phyloP scores from a whole-genome alignment of 2,797 vertebrate genomes.

The Fistularia commersonii region DNA sequence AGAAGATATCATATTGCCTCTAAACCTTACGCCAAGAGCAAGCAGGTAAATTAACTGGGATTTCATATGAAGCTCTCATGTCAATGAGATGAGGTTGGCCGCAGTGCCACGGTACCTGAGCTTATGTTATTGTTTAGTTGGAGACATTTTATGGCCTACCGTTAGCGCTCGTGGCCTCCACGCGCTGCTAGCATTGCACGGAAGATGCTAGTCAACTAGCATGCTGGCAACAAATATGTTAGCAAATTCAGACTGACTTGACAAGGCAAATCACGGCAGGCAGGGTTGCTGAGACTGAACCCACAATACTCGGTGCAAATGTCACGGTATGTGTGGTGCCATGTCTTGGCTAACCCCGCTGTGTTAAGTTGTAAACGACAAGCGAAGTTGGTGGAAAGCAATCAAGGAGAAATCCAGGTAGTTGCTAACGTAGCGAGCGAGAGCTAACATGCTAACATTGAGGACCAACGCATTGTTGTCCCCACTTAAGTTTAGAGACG shows the following conservation, averaged over 20 bases:
- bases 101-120: slow-evolving; percentile 16
- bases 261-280: slow-evolving; percentile 40
- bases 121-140: slow-evolving; percentile 70
- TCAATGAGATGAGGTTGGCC: neutral
- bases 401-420: slow-evolving; percentile 44
- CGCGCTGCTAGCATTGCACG: slow-evolving; percentile 60
- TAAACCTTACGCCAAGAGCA: slow-evolving; percentile 82
- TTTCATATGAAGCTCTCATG: neutral
- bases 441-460: slow-evolving; percentile 35
- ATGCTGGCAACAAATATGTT: slow-evolving; percentile 13
- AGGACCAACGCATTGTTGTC: slow-evolving; percentile 65
- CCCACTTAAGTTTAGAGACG: slow-evolving; percentile 22
- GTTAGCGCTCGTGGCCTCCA: slow-evolving; percentile 74
- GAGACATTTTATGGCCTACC: slow-evolving; percentile 75
- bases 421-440: slow-evolving; percentile 35
- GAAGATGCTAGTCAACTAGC: slow-evolving; percentile 50
- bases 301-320: neutral
- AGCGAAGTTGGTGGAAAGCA: slow-evolving; percentile 33
- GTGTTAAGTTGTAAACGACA: slow-evolving; percentile 3
- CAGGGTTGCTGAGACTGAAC: neutral
- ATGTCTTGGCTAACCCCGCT: fast-evolving
- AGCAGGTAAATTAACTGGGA: slow-evolving; percentile 69
- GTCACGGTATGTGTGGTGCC: neutral
- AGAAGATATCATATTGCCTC: slow-evolving; percentile 80
- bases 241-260: slow-evolving; percentile 34